These are phyloP conservation scores for Cybosia mesomella DNA, from an alignment of 2,888 invertebrate species.

Conservation along the genomic window DNA sequence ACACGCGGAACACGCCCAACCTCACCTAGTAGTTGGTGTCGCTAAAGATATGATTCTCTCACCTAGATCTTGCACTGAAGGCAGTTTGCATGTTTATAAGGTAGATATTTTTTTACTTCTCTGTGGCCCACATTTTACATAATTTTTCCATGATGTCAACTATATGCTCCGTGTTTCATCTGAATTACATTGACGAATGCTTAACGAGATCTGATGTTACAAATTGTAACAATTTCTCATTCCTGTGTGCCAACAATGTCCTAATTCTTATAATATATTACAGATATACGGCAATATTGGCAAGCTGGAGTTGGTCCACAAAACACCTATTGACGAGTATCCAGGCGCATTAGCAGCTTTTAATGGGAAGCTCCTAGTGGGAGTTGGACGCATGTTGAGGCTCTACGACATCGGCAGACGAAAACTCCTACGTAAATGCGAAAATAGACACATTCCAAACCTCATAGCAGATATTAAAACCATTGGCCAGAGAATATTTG, in stretches of 20 bases:
- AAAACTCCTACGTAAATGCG: conserved; percentile 98
- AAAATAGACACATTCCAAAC: conserved; percentile 98
- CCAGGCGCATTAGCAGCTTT: conserved; percentile 96
- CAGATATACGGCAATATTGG: conserved; percentile 92
- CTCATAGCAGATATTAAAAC: conserved; percentile 97
- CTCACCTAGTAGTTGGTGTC: conserved; percentile 94
- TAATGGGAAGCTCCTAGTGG: conserved; percentile 96
- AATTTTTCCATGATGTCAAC: conserved; percentile 23
- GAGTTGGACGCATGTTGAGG: conserved; percentile 96
- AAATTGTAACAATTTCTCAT: too few relatives aligned
- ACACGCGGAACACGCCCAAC: conserved; percentile 75
- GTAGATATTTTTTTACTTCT: conserved; percentile 53
- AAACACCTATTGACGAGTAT: conserved; percentile 97
- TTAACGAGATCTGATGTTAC: conserved; percentile 27
- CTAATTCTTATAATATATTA: conserved; percentile 38
- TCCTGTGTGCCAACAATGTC: not conserved
- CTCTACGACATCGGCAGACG: conserved; percentile 97
- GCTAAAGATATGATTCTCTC: conserved; percentile 96
- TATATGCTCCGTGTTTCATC: conserved; percentile 28
- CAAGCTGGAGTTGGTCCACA: conserved; percentile 96
- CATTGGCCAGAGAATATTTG: conserved; percentile 97
- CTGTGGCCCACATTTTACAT: not conserved
- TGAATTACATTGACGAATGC: conserved; percentile 25
- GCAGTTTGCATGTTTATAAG: conserved; percentile 96
- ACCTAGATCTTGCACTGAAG: conserved; percentile 93